Evolutionary conservation across 2,888 invertebrate genomes (phyloP), one percentile per base, ranked within the genome.

Genomic region (Cantharis lateralis): DNA sequence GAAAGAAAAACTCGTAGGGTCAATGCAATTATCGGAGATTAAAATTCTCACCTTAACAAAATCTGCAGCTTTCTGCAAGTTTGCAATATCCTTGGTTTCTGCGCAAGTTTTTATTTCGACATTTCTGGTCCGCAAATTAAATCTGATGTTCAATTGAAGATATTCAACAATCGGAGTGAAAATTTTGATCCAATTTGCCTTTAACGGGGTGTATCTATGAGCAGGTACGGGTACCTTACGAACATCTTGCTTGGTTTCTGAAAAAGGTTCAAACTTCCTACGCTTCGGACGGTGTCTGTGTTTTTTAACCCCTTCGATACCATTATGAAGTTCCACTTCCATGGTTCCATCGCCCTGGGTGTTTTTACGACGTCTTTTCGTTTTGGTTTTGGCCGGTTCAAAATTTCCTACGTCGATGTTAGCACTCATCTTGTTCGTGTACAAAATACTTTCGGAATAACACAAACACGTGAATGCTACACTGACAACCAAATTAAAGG

Each of bases 131-230:
- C 95, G 97, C 73, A 97, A 91, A 88, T 99, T 99, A 86, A 98
- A 99, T 77, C 99, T 91, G 72, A 98, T 94, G 90, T 99, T 98
- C 16, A 99, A 89, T 80, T 97, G 92, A 78, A 99, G 90, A 86
- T 99, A 96, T 86, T 99, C 98, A 0, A 99, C 98, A 32, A 99
- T 91, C 0, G 99, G 98, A 69, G 96, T 95, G 86, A 98, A 98
- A 82, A 99, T 97, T 88, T 98, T 97, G 88, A 97, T 90, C 99
- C 99, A 99, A 85, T 95, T 96, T 85, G 98, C 96, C 89, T 98
- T 98, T 10, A 99, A 89, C 0, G 99, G 98, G 10, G 96, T 94
- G 84, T 96, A 97, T 87, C 99, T 93, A 87, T 99, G 96, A 5
- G 95, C 91, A 13, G 99, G 99, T n/a, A 99, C 97, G 9, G 95